Base-by-base conservation (phyloP, 2,113 vertebrate genomes). In the Sapajus apella region DNA sequence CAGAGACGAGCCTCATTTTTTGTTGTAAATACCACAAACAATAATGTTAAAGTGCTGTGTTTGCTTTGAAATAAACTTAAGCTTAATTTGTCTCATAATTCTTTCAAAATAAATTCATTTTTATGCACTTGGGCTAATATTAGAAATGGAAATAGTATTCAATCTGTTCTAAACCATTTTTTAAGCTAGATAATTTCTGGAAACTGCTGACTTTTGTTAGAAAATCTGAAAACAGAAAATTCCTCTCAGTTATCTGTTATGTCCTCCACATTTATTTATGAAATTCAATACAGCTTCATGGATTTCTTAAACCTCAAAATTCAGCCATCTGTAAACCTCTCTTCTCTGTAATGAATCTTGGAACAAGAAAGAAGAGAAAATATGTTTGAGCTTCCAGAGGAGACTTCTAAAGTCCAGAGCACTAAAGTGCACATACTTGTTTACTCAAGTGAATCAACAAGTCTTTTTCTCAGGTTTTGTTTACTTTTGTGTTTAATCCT, bases 261-360 rank as follows among this genome's bases (percentile, higher is more conserved):
- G 14, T 27, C 72, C 18, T 73, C 37, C 55, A 94, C 5, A 88
- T 13, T 13, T 92, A 86, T 89, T 96, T 95, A 82, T 94, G 43
- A 95, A 92, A 87, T 77, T 76, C 64, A 81, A 11, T 68, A 18
- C 81, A 73, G 30, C 18, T 88, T n/a, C 77, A 81, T 55, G 91
- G 47, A 86, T 94, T 92, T 95, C 45, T 84, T 61, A 61, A 94
- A 73, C 3, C 55, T 97, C 73, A 80, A 95, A 95, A 93, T 83
- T 70, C 43, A 95, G 11, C 17, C 79, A 82, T 80, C 73, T 94
- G 35, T 86, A 94, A 95, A 64, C 3, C 13, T 83, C 35, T 45
- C 3, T 93, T 92, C 13, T 87, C n/a, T 96, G n/a, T 85, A 93
- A 91, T 80, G 61, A 93, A 79, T 95, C 40, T 76, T 95, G 13